phyloP scores from a whole-genome alignment of 2,113 vertebrate genomes.

The Coreoperca whiteheadi region DNA sequence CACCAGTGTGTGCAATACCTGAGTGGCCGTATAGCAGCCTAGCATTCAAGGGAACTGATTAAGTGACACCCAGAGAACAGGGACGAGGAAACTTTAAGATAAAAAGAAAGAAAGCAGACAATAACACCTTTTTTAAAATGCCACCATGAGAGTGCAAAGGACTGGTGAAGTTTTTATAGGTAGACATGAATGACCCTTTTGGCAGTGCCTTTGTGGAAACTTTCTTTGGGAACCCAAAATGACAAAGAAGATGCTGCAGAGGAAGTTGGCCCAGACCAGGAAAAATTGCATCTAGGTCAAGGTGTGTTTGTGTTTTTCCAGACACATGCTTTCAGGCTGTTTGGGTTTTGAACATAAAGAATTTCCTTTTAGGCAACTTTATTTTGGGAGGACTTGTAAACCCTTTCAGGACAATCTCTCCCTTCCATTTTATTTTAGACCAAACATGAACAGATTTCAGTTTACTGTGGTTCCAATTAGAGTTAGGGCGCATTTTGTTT shows the following conservation, averaged over 20 bases:
- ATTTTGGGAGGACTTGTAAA: constrained; percentile 6
- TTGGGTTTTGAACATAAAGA: constrained; percentile 4
- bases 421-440: neutral
- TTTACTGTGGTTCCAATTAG: neutral
- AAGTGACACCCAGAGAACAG: constrained; percentile 27
- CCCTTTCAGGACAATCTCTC: neutral
- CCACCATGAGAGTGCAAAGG: constrained; percentile 15
- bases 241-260: constrained; percentile 61
- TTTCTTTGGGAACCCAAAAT: constrained; percentile 18
- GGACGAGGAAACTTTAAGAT: constrained; percentile 14
- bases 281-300: constrained; percentile 31
- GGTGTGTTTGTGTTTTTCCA: constrained; percentile 16
- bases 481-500: too few species aligned
- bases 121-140: constrained; percentile 12
- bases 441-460: neutral
- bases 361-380: constrained; percentile 4
- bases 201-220: constrained; percentile 8
- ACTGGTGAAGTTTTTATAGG: constrained; percentile 22
- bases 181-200: neutral
- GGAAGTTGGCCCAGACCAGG: constrained; percentile 53
- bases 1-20: constrained; percentile 48
- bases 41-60: constrained; percentile 35
- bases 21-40: constrained; percentile 23
- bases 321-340: neutral
- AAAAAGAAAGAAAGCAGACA: constrained; percentile 21